Evolutionary conservation across 2,888 invertebrate genomes (phyloP).

Genomic region (Netelia melanura): DNA sequence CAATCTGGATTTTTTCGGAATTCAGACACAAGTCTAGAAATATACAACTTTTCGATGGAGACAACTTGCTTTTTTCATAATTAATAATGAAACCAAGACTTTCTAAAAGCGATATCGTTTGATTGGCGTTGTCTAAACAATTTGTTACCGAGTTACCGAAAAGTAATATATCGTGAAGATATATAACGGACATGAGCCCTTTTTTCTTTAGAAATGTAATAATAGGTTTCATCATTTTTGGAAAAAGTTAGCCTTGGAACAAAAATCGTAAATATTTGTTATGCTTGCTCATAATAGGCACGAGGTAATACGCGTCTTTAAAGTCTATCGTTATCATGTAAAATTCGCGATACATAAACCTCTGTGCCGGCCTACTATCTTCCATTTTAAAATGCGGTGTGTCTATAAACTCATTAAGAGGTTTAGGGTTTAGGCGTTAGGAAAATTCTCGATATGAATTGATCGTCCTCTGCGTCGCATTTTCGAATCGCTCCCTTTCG

Average conservation of each 20-base stretch:
- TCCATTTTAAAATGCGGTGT: conserved; percentile 72
- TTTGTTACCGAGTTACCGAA: too few relatives aligned
- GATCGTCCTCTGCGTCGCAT: conserved; percentile 32
- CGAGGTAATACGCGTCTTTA: conserved; percentile 50
- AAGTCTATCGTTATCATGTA: conserved; percentile 32
- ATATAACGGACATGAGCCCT: too few relatives aligned
- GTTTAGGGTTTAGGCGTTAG: conserved; percentile 70
- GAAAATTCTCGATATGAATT: conserved; percentile 70
- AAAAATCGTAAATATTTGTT: conserved; percentile 42
- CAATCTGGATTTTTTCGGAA: too few relatives aligned
- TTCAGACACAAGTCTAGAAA: too few relatives aligned
- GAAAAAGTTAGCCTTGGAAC: conserved; percentile 12
- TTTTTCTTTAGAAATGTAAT: too few relatives aligned
- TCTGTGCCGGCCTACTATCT: conserved; percentile 66
- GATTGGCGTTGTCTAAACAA: too few relatives aligned
- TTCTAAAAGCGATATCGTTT: too few relatives aligned
- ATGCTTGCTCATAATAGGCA: not conserved
- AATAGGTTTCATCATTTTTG: too few relatives aligned
- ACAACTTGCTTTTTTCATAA: too few relatives aligned
- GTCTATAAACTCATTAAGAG: conserved; percentile 70
- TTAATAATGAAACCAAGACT: too few relatives aligned
- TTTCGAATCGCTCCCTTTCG: conserved; percentile 49
- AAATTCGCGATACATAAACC: conserved; percentile 26
- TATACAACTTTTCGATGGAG: too few relatives aligned
- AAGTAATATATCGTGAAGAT: too few relatives aligned